Evolutionary conservation across 2,113 vertebrate species (phyloP), one percentile per base, ranked within the genome.

Genomic region (Casuarius casuarius): DNA sequence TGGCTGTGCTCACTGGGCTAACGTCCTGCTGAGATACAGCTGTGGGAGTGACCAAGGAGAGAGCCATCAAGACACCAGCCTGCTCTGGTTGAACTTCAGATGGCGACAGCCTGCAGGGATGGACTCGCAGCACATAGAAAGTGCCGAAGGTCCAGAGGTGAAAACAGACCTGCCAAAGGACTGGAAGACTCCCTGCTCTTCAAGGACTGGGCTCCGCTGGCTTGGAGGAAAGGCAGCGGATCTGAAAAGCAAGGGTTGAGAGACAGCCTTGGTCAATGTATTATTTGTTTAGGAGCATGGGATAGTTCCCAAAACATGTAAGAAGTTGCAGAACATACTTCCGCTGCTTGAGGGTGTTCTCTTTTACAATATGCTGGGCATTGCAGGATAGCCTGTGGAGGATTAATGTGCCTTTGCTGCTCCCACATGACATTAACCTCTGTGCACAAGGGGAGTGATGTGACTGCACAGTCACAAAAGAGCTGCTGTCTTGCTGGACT

Each of bases 341-440:
- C 23, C 56, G 23, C 59, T 94, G 49, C n/a, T 65, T 61, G 42
- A 85, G 52, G 23, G 25, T 70, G 19, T 7, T 38, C n/a, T 31
- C 3, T 78, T 94, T 66, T 87, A 33, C 48, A 71, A 4, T 38
- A 21, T 31, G n/a, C 28, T 44, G 58, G 66, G 31, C 48, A 46
- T 51, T 84, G 70, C 0, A 0, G 8, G 25, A 73, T n/a, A 29
- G 35, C 38, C 35, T 15, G 19, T 31, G 31, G 56, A 58, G 56
- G 29, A 58, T 58, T 58, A 58, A 58, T 10, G 29, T 46, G 33
- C 68, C 68, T 71, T 51, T 15, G 19, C n/a, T 51, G 68, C 68
- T 49, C 6, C n/a, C 9, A 71, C 33, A 35, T 35, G 68, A 71
- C 33, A 71, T 16, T 51, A n/a, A 51, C 49, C 68, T 71, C 68